Evolutionary conservation across 2,888 invertebrate genomes (phyloP), one percentile per base, ranked within the genome.

Genomic region (Temnothorax ravouxi): DNA sequence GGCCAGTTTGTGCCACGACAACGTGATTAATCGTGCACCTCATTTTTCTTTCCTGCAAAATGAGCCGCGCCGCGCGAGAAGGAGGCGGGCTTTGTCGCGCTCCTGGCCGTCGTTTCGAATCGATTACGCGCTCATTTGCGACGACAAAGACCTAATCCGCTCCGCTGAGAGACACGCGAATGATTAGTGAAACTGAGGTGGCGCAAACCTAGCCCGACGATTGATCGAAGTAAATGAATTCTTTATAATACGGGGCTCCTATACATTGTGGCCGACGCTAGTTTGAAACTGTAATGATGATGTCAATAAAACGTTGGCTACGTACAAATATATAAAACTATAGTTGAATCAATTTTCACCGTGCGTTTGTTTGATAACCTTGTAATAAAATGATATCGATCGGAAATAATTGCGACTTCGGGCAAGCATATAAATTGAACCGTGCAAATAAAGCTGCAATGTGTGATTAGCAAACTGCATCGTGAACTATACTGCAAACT

Each of bases 11-110:
- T 76, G 82, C 69, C 69, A 77, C 84, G 61, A 34, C 52, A 80
- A 64, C 66, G 85, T 88, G 88, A 89, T 89, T 89, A 89, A 89
- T 89, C 84, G 77, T 82, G 72, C 71, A 38, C 18, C 44, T 21
- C 25, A 25, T 25, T 47, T 62, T 75, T 84, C 83, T 87, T 85
- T 87, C 18, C n/a, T 71, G 34, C 66, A 41, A 44, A 54, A 67
- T 59, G 84, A 84, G 66, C 18, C 64, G 38, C n/a, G 38, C n/a
- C 84, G 62, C 44, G 34, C 21, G 25, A 61, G 72, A 52, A 21
- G 59, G n/a, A 9, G 56, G 38, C 75, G 13, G 13, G 25, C 59
- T 69, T 56, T n/a, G 59, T 47, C 56, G 41, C n/a, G 18, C 4
- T 34, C 13, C 29, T 11, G 59, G 25, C 64, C 41, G 41, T 34